Evolutionary conservation across 2,888 invertebrate species (phyloP).

Genomic region (Thalpophila matura): DNA sequence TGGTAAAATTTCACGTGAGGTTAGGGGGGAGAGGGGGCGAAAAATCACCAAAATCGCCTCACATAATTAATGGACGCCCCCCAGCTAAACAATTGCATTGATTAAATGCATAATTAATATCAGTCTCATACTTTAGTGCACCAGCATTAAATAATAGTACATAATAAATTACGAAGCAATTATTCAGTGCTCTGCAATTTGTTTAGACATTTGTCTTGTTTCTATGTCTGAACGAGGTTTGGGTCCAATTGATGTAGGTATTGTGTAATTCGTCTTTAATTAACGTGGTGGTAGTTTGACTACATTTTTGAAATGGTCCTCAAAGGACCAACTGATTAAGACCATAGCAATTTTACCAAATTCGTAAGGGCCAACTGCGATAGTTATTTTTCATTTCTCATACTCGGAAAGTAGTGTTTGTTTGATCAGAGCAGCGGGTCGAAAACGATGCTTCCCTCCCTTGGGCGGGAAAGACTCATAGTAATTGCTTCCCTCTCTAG

Average conservation of each 20-base stretch:
- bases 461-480: no score
- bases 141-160: slow-evolving; percentile 21
- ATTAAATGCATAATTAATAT: slow-evolving; percentile 25
- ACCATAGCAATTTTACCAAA: background rate
- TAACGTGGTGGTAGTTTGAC: background rate
- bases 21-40: no score
- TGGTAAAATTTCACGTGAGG: no score
- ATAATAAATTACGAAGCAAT: slow-evolving; percentile 37
- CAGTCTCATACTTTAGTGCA: slow-evolving; percentile 8
- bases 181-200: slow-evolving; percentile 36
- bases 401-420: no score
- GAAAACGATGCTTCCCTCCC: no score
- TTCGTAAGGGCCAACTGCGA: no score
- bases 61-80: no score
- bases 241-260: slow-evolving; percentile 21
- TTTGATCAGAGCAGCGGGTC: no score
- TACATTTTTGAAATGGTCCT: background rate
- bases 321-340: background rate
- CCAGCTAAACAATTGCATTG: slow-evolving; percentile 14
- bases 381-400: no score
- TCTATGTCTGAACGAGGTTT: slow-evolving; percentile 4
- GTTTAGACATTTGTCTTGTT: slow-evolving; percentile 35
- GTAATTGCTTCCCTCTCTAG: no score
- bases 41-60: no score
- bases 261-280: background rate